These are phyloP conservation scores for Thysanoteuthis rhombus DNA, from an alignment of 2,888 invertebrate genomes.

Conservation along the genomic window DNA sequence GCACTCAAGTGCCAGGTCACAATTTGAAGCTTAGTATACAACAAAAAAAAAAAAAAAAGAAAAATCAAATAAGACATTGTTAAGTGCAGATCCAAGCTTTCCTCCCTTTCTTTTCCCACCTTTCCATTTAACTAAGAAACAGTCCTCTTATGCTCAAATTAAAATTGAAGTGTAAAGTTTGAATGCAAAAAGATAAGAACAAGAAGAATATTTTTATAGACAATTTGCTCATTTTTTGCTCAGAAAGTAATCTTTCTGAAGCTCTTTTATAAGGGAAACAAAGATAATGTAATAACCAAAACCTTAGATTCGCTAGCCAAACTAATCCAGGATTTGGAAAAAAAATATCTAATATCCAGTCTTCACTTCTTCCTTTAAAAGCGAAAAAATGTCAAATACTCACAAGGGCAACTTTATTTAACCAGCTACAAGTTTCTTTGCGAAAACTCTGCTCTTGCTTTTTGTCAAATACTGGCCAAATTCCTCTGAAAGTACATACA, in stretches of 20 bases:
- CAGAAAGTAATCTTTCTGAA: neutral
- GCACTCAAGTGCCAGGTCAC: too few relatives aligned
- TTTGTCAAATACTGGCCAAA: conserved; percentile 64
- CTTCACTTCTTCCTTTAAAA: neutral
- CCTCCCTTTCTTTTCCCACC: too few relatives aligned
- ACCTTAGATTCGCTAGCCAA: neutral
- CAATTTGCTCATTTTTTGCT: too few relatives aligned
- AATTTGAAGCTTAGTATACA: too few relatives aligned
- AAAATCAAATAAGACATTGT: too few relatives aligned
- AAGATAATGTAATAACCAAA: neutral
- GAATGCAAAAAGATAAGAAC: too few relatives aligned
- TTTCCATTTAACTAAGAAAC: too few relatives aligned
- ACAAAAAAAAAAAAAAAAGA: too few relatives aligned
- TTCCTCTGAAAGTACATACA: conserved; percentile 52
- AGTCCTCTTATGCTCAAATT: too few relatives aligned
- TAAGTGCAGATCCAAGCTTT: too few relatives aligned
- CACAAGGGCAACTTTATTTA: conserved; percentile 61
- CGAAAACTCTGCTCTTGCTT: conserved; percentile 62
- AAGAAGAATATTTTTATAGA: too few relatives aligned
- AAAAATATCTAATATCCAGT: neutral
- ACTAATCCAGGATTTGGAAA: neutral
- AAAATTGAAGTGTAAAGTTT: too few relatives aligned
- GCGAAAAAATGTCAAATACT: neutral
- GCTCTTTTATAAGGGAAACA: neutral
- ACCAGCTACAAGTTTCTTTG: conserved; percentile 59